Percentiles rank a stretch among this genome's conserved stretches.
These are phyloP conservation scores for Pseudochromis fuscus DNA, from an alignment of 2,797 vertebrate species.

Conservation along the genomic window DNA sequence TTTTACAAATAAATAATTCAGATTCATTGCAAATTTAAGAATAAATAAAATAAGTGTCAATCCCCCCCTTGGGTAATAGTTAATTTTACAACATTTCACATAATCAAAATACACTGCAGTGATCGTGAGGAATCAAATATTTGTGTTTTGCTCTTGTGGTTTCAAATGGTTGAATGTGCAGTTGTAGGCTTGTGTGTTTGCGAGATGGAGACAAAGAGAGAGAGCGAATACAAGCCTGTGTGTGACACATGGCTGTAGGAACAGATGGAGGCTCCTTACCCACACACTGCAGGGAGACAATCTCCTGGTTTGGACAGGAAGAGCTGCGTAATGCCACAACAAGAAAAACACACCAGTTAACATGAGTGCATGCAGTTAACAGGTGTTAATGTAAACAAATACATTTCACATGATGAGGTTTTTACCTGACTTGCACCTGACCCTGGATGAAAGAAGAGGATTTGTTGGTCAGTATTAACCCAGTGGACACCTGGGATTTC, in stretches of 20 bases:
- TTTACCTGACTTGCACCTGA: constrained; percentile 74
- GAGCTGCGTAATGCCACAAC: constrained; percentile 75
- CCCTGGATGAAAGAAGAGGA: constrained; percentile 65
- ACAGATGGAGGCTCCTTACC: constrained; percentile 86
- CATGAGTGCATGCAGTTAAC: background rate
- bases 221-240: constrained; percentile 5
- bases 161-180: background rate
- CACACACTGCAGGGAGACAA: constrained; percentile 89
- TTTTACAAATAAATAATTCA: background rate
- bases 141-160: background rate
- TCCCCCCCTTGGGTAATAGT: no score
- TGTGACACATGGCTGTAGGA: constrained; percentile 37
- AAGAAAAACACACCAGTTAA: constrained; percentile 39
- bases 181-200: background rate
- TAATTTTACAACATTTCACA: no score
- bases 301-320: constrained; percentile 81
- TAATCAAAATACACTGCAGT: background rate
- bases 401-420: background rate
- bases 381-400: background rate
- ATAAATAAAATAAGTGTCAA: no score
- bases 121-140: background rate
- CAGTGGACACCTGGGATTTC: constrained; percentile 14
- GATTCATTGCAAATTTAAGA: no score
- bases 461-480: constrained; percentile 51
- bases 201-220: constrained; percentile 1